phyloP scores from a whole-genome alignment of 2,888 invertebrate genomes.

The Limnephilus rhombicus region DNA sequence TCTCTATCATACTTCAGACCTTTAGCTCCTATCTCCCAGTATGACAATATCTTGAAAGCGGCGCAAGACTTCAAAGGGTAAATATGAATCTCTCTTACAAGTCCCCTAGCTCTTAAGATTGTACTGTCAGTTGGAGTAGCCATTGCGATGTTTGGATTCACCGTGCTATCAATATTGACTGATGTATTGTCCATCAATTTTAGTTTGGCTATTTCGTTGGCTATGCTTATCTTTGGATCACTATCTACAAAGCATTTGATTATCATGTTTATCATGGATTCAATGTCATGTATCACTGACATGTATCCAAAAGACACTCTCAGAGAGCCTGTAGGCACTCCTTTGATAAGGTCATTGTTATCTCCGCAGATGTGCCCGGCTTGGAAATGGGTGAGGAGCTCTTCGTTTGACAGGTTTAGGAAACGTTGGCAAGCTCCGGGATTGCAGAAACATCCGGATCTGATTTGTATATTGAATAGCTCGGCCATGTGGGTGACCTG shows the following conservation, averaged over 20 bases:
- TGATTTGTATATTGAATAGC: conserved; percentile 88
- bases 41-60: conserved; percentile 81
- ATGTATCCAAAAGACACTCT: conserved; percentile 96
- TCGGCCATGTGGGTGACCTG: conserved; percentile 94
- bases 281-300: conserved; percentile 86
- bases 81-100: conserved; percentile 79
- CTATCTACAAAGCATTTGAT: conserved; percentile 83
- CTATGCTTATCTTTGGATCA: conserved; percentile 65
- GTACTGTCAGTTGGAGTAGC: not conserved
- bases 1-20: conserved; percentile 93
- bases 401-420: conserved; percentile 82
- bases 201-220: not conserved
- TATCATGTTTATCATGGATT: conserved; percentile 85
- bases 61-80: conserved; percentile 97
- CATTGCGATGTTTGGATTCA: not conserved
- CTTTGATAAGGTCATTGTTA: conserved; percentile 89
- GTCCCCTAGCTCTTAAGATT: conserved; percentile 63
- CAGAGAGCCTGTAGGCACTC: conserved; percentile 94
- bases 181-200: not conserved
- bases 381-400: conserved; percentile 87
- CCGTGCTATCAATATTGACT: not conserved
- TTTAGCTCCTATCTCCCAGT: conserved; percentile 86
- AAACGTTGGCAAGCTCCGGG: conserved; percentile 95
- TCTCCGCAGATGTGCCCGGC: conserved; percentile 96
- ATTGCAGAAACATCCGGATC: conserved; percentile 98